A percentile compares a stretch with the other conserved stretches of the same genome.
phyloP scores from a whole-genome alignment of 2,888 invertebrate species.

The Cerceris rybyensis region DNA sequence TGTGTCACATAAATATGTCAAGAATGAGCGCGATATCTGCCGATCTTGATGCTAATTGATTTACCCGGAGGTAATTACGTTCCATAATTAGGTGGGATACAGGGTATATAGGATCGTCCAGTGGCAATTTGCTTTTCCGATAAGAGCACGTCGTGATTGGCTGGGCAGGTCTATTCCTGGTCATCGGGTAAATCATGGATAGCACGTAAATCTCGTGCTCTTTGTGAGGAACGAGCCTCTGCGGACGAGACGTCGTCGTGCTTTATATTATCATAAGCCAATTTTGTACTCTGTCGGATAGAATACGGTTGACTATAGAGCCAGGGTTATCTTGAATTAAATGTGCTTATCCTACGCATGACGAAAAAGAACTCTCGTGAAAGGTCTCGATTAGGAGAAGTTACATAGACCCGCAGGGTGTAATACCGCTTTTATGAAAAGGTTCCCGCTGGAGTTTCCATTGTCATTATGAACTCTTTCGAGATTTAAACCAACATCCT shows the following conservation, averaged over 20 bases:
- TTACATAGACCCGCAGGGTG: slow-evolving; percentile 5
- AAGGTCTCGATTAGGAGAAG: slow-evolving; percentile 43
- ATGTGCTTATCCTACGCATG: slow-evolving; percentile 46
- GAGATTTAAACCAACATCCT: slow-evolving; percentile 18
- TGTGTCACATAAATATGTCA: slow-evolving; percentile 26
- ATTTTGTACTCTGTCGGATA: slow-evolving; percentile 19
- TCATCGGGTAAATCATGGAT: slow-evolving; percentile 56
- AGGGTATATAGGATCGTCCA: slow-evolving; percentile 24
- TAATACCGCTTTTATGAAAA: slow-evolving; percentile 29
- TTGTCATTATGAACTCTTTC: slow-evolving; percentile 17
- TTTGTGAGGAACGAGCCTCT: slow-evolving; percentile 47
- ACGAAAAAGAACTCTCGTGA: slow-evolving; percentile 33
- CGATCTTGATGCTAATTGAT: slow-evolving; percentile 58
- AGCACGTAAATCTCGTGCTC: slow-evolving; percentile 49
- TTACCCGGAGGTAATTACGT: slow-evolving; percentile 54
- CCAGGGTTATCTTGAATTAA: slow-evolving; percentile 51
- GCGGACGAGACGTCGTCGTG: slow-evolving; percentile 29
- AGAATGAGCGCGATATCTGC: slow-evolving; percentile 30
- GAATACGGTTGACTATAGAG: slow-evolving; percentile 29
- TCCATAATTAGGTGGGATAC: slow-evolving; percentile 59
- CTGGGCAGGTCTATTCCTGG: slow-evolving; percentile 42
- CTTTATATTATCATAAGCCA: slow-evolving; percentile 57
- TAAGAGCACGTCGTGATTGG: slow-evolving; percentile 58
- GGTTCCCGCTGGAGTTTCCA: slow-evolving; percentile 15
- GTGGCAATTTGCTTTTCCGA: slow-evolving; percentile 63